Evolutionary conservation across 2,113 vertebrate genomes (phyloP).

Genomic region (Bos taurus): ARS-UCD2.0 NC_037338.1:48135501-48136000

Average conservation of each 20-base stretch:
- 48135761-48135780: neutral
- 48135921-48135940: constrained; percentile 60
- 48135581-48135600: neutral
- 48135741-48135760: neutral
- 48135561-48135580: neutral
- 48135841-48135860: constrained; percentile 41
- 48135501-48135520: neutral
- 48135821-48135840: constrained; percentile 59
- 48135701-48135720: neutral
- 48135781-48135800: neutral
- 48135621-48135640: neutral
- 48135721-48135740: neutral
- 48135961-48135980: constrained; percentile 37
- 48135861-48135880: constrained; percentile 55
- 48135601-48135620: neutral
- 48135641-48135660: neutral
- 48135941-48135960: constrained; percentile 49
- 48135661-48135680: neutral
- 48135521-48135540: neutral
- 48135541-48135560: neutral
- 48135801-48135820: constrained; percentile 16
- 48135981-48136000: constrained; percentile 16
- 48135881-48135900: constrained; percentile 33
- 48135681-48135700: neutral
- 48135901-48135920: constrained; percentile 18